phyloP scores from a whole-genome alignment of 1,140 invertebrate species.

The Lordiphosa collinella region DNA sequence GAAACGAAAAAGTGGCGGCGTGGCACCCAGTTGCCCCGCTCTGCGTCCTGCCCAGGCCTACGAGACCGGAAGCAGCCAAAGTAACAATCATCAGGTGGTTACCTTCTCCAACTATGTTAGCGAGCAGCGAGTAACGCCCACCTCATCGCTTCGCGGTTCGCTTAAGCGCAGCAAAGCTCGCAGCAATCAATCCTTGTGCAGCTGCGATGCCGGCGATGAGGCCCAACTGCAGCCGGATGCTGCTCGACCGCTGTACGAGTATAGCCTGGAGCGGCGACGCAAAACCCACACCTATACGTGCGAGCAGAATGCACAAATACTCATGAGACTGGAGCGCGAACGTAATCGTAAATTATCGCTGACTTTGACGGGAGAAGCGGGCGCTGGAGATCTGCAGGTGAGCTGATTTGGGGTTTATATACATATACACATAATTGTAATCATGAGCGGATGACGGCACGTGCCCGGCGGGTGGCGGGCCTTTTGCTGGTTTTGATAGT shows the following conservation, averaged over 20 bases:
- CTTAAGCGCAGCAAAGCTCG: constrained; percentile 73
- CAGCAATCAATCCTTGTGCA: constrained; percentile 77
- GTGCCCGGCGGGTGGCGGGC: constrained; percentile 9
- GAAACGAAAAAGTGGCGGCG: constrained; percentile 60
- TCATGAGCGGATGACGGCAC: constrained; percentile 47
- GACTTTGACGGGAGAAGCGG: constrained; percentile 26
- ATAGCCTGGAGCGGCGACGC: constrained; percentile 72
- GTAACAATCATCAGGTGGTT: constrained; percentile 56
- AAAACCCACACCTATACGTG: constrained; percentile 77
- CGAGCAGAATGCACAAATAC: constrained; percentile 78
- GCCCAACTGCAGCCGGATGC: constrained; percentile 71
- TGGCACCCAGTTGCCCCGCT: constrained; percentile 26
- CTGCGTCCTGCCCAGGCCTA: constrained; percentile 36
- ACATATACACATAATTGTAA: constrained; percentile 42
- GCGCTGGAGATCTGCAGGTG: constrained; percentile 50
- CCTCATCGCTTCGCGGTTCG: constrained; percentile 64
- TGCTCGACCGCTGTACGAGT: constrained; percentile 68
- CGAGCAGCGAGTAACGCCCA: constrained; percentile 48
- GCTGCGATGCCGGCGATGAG: constrained; percentile 73
- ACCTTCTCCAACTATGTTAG: constrained; percentile 69
- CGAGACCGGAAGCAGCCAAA: constrained; percentile 30
- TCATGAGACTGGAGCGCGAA: constrained; percentile 78
- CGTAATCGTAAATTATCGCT: constrained; percentile 77
- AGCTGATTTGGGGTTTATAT: constrained; percentile 25
- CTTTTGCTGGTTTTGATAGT: constrained; percentile 16